These are phyloP conservation scores for Glossosoma conforme DNA, from an alignment of 1,140 invertebrate species.

Conservation along the genomic window DNA sequence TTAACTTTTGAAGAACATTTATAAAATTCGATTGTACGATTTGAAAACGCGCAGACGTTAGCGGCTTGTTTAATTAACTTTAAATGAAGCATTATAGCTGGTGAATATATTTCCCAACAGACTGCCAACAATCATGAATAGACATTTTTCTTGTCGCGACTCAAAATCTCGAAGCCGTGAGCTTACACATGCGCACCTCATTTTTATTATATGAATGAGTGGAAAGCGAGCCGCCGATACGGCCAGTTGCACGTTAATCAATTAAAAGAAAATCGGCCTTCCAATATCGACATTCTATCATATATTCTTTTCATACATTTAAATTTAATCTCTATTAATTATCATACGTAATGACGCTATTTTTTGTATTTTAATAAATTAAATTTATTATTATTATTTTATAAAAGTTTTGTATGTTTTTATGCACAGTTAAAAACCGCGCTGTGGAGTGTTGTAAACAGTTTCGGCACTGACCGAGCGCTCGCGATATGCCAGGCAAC, in stretches of 20 bases:
- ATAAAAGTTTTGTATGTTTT: conserved; percentile 3
- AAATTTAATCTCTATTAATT: too few species aligned
- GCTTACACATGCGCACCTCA: conserved; percentile 23
- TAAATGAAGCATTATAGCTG: too few species aligned
- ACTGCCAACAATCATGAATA: conserved; percentile 9
- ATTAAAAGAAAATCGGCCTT: not conserved
- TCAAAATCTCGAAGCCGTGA: conserved; percentile 1
- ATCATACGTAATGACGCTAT: too few species aligned
- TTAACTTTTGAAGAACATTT: too few species aligned
- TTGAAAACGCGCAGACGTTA: too few species aligned
- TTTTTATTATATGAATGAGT: conserved; percentile 19
- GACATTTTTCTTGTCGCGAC: conserved; percentile 6
- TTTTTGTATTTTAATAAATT: not conserved
- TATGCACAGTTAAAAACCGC: conserved; percentile 1
- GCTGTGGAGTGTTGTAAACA: conserved; percentile 13
- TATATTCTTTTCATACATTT: too few species aligned
- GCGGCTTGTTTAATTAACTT: too few species aligned
- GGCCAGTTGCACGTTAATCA: not conserved
- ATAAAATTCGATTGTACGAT: too few species aligned
- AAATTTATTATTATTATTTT: not conserved
- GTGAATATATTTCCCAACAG: not conserved
- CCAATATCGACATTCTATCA: not conserved
- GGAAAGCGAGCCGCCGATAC: not conserved
- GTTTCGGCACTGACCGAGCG: conserved; percentile 10
- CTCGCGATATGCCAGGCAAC: conserved; percentile 18